Evolutionary conservation across 2,888 invertebrate species (phyloP), one percentile per base, ranked within the genome.

Genomic region (Lottia gigantea): DNA sequence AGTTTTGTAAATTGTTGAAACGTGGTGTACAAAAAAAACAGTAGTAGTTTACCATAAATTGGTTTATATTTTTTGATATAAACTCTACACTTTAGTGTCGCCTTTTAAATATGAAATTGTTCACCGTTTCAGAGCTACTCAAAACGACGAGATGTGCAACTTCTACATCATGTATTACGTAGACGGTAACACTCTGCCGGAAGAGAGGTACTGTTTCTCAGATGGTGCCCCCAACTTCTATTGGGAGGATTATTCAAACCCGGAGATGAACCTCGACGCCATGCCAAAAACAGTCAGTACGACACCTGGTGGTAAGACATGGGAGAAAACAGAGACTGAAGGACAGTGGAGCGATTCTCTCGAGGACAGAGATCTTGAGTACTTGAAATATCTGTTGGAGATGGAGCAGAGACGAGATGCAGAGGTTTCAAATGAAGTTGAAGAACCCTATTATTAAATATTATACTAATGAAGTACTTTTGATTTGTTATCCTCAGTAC

Each of bases 141-240:
- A 84, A 64, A 79, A 84, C 19, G 86, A 88, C 74, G 88, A 88
- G 76, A 88, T 88, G 88, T 88, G 88, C 72, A 88, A 88, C 76
- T 88, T 87, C 80, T 88, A 88, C 80, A 78, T 87, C 63, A 88
- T 88, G 88, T 87, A 83, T 80, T 87, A 82, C 72, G 83, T 86
- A 12, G 75, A 84, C 7, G 83, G 83, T 0, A 80, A 82, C 61
- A 70, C 80, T 6, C 74, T 79, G 26, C 71, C 84, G 67, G 63
- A 75, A 8, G 67, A 76, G 12, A 76, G 79, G 49, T 77, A 79
- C 72, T 88, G 87, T 75, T 83, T 82, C 73, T 74, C 93, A 6
- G 88, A 90, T 68, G 97, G 97, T 8, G 95, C 97, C 1, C 97
- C 97, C 0, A 88, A 88, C 77, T 97, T 94, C 88, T 93, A 93